Percentiles rank a stretch among this genome's conserved stretches.
Conservation (phyloP, 2,888 invertebrate genomes). For the Macrophya alboannulata region DNA sequence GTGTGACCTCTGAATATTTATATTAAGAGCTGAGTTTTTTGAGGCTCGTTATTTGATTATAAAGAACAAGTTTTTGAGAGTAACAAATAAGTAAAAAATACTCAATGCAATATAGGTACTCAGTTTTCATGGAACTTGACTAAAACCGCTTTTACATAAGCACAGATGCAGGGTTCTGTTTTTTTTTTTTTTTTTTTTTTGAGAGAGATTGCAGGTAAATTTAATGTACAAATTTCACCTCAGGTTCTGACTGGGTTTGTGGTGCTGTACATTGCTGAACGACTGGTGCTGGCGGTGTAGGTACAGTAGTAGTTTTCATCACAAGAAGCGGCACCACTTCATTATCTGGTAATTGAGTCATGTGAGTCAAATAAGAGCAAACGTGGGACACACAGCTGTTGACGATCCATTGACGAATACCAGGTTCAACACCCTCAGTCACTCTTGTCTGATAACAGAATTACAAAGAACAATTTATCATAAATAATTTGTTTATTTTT, state of each 20-base stretch:
- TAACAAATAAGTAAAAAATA: no score
- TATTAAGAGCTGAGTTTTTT: no score
- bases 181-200: background rate
- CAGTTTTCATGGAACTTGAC: no score
- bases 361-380: slow-evolving; percentile 63
- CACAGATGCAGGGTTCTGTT: no score
- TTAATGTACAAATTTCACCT: slow-evolving; percentile 64
- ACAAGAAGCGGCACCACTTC: slow-evolving; percentile 69
- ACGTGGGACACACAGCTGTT: slow-evolving; percentile 65
- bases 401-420: slow-evolving; percentile 75
- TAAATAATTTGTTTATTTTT: background rate
- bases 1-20: no score
- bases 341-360: slow-evolving; percentile 65
- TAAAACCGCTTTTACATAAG: no score
- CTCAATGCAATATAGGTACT: no score
- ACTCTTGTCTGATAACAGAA: slow-evolving; percentile 61
- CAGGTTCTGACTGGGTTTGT: slow-evolving; percentile 66
- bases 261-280: slow-evolving; percentile 56
- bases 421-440: slow-evolving; percentile 73
- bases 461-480: background rate
- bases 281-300: slow-evolving; percentile 60
- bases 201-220: background rate
- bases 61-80: no score
- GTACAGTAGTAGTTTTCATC: slow-evolving; percentile 60
- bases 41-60: no score